A percentile compares a stretch with the other conserved stretches of the same genome.
Conservation (phyloP, 2,113 vertebrate species). For the Bucco capensis region DNA sequence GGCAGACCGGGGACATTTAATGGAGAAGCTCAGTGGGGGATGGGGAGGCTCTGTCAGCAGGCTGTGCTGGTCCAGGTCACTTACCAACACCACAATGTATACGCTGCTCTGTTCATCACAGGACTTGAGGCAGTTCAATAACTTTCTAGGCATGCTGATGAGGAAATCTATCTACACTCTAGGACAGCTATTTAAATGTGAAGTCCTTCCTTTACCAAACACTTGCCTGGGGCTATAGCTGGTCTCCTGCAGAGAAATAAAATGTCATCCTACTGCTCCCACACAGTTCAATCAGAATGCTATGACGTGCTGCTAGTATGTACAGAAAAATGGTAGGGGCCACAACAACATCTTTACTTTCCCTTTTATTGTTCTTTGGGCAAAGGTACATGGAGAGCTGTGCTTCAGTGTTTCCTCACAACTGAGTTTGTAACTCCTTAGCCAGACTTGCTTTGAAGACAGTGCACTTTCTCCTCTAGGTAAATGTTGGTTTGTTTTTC, state of each 20-base stretch:
- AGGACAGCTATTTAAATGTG: neutral
- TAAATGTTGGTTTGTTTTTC: slow-evolving; percentile 37
- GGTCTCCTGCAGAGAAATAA: neutral
- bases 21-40: neutral
- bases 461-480: slow-evolving; percentile 9
- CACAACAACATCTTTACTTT: neutral
- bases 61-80: neutral
- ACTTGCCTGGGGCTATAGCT: neutral
- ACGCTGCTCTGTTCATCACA: neutral
- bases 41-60: neutral
- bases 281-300: neutral
- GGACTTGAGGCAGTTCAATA: neutral
- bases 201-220: neutral
- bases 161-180: neutral
- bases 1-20: neutral
- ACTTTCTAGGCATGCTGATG: neutral
- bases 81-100: accelerated
- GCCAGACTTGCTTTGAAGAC: neutral
- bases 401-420: neutral
- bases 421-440: neutral
- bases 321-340: neutral
- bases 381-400: slow-evolving; percentile 1
- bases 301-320: neutral
- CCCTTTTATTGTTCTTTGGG: neutral
- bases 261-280: neutral